Evolutionary conservation across 2,113 vertebrate genomes (phyloP).

Genomic region (Charina bottae): DNA sequence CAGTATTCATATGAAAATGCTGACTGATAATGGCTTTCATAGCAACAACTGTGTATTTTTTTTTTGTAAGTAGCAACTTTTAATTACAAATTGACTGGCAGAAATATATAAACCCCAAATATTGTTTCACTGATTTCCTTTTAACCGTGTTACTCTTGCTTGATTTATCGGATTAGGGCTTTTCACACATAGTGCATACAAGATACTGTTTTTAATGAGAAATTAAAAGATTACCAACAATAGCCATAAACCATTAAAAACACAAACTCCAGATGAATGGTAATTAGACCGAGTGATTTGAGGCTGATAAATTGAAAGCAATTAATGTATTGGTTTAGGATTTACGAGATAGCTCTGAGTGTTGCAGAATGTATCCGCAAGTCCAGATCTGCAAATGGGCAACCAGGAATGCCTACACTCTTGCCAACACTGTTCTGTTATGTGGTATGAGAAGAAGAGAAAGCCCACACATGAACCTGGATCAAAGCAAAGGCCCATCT

Average conservation of each 20-base stretch:
- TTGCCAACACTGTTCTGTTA: neutral
- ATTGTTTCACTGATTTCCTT: constrained; percentile 76
- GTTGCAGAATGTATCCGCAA: constrained; percentile 62
- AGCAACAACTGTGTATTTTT: constrained; percentile 82
- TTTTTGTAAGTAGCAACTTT: constrained; percentile 85
- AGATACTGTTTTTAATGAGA: constrained; percentile 79
- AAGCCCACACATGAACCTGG: neutral
- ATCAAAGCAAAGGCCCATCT: neutral
- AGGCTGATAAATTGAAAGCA: constrained; percentile 76
- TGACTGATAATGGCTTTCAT: constrained; percentile 90
- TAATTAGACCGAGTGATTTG: constrained; percentile 76
- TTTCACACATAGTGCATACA: constrained; percentile 70
- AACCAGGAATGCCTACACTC: neutral
- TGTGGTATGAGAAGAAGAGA: neutral
- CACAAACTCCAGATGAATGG: constrained; percentile 76
- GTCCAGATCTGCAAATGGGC: constrained; percentile 37
- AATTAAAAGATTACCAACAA: constrained; percentile 81
- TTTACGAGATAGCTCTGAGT: constrained; percentile 68
- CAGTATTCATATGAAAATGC: constrained; percentile 94
- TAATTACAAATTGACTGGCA: constrained; percentile 88
- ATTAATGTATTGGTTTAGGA: constrained; percentile 76
- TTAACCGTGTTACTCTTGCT: constrained; percentile 76
- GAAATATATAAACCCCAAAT: constrained; percentile 79
- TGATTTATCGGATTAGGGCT: constrained; percentile 79
- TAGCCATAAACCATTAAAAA: constrained; percentile 77